Conservation (phyloP, 2,113 vertebrate genomes). For the Chlorodrepanis virens region DNA sequence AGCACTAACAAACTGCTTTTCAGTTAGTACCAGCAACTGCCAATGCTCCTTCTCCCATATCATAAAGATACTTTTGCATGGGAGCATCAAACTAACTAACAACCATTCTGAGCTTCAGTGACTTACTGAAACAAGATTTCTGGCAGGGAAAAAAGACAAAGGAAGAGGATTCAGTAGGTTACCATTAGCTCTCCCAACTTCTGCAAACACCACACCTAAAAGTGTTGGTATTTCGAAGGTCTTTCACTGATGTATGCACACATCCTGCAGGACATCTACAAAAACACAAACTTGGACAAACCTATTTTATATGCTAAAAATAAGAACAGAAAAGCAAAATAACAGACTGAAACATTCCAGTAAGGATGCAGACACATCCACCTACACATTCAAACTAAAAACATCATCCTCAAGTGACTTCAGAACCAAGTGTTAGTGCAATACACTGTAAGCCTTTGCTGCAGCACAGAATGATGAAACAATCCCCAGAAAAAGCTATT, state of each 20-base stretch:
- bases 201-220: background rate
- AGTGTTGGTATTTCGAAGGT: background rate
- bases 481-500: background rate
- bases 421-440: background rate
- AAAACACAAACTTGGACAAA: background rate
- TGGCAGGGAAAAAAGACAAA: background rate
- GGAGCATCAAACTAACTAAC: background rate
- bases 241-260: rapidly evolving
- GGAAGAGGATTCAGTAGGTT: background rate
- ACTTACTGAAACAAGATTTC: background rate
- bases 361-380: background rate
- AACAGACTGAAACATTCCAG: background rate
- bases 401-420: background rate
- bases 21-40: background rate
- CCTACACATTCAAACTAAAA: background rate
- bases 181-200: background rate
- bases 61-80: background rate
- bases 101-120: background rate
- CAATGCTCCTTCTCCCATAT: background rate
- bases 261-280: background rate
- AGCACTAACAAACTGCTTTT: background rate
- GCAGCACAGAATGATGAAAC: background rate
- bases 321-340: background rate
- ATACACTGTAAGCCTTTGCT: background rate
- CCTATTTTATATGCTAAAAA: background rate